A percentile compares a stretch with the other conserved stretches of the same genome.
phyloP scores from a whole-genome alignment of 2,888 invertebrate genomes.

The Bugulina stolonifera region DNA sequence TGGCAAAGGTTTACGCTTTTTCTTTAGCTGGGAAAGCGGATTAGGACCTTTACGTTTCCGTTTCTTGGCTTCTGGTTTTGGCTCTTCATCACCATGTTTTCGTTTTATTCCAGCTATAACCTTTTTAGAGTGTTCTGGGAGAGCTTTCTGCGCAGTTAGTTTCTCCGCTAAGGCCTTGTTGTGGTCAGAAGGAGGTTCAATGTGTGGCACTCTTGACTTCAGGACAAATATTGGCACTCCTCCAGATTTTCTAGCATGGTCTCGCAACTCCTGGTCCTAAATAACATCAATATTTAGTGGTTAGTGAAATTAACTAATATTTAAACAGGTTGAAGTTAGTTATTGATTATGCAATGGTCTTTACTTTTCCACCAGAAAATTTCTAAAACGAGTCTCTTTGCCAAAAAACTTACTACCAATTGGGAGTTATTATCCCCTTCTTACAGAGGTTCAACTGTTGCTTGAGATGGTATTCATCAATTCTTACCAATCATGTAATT shows the following conservation, averaged over 20 bases:
- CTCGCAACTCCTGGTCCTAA: slow-evolving; percentile 16
- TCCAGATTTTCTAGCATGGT: slow-evolving; percentile 10
- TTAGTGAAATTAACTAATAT: no score
- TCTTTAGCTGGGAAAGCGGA: neutral
- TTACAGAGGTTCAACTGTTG: no score
- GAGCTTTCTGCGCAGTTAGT: neutral
- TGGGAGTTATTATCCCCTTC: no score
- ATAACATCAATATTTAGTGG: no score
- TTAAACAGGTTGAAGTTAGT: no score
- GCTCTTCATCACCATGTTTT: neutral
- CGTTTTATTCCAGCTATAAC: neutral
- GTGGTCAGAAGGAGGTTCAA: slow-evolving; percentile 15
- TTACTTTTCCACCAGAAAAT: no score
- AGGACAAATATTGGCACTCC: slow-evolving; percentile 9
- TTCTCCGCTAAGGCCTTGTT: slow-evolving; percentile 1
- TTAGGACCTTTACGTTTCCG: neutral
- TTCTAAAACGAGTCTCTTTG: no score
- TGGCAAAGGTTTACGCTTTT: neutral
- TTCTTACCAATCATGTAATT: no score
- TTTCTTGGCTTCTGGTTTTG: neutral
- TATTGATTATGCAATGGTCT: no score
- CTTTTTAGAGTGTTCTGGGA: slow-evolving; percentile 17
- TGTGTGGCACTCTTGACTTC: slow-evolving; percentile 1
- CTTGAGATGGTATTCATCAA: no score
- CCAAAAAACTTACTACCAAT: no score